Conservation (phyloP, 1,140 invertebrate species). For the Drosophila paulistorum region DNA sequence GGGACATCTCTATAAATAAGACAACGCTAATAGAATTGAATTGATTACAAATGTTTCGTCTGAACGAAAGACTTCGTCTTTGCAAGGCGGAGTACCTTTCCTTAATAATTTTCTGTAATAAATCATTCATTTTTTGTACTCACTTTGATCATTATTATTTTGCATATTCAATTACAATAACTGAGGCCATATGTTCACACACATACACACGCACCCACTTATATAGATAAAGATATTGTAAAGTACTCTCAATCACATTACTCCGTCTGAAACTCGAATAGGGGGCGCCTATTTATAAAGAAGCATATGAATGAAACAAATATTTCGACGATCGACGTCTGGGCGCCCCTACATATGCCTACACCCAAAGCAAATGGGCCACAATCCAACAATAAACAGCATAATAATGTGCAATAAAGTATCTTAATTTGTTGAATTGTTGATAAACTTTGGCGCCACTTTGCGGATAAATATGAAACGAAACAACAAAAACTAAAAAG, state of each 20-base stretch:
- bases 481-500: conserved; percentile 31
- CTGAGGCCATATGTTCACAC: conserved; percentile 55
- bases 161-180: neutral
- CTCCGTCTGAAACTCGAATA: too few species aligned
- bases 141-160: conserved; percentile 26
- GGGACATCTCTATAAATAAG: conserved; percentile 35
- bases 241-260: conserved; percentile 56
- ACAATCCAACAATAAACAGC: conserved; percentile 68
- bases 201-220: conserved; percentile 14
- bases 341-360: conserved; percentile 25
- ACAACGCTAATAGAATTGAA: conserved; percentile 67
- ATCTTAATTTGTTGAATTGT: conserved; percentile 81
- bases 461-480: conserved; percentile 71
- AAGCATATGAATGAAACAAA: conserved; percentile 37
- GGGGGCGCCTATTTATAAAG: conserved; percentile 46
- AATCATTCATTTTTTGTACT: conserved; percentile 37
- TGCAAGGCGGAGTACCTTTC: conserved; percentile 46
- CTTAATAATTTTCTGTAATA: conserved; percentile 19
- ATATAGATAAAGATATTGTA: conserved; percentile 18
- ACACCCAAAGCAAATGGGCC: conserved; percentile 37
- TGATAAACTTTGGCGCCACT: conserved; percentile 81
- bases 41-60: conserved; percentile 61
- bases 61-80: neutral
- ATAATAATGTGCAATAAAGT: conserved; percentile 81
- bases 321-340: conserved; percentile 53